Conservation (phyloP, 2,888 invertebrate species). For the Cerceris ruficornis region DNA sequence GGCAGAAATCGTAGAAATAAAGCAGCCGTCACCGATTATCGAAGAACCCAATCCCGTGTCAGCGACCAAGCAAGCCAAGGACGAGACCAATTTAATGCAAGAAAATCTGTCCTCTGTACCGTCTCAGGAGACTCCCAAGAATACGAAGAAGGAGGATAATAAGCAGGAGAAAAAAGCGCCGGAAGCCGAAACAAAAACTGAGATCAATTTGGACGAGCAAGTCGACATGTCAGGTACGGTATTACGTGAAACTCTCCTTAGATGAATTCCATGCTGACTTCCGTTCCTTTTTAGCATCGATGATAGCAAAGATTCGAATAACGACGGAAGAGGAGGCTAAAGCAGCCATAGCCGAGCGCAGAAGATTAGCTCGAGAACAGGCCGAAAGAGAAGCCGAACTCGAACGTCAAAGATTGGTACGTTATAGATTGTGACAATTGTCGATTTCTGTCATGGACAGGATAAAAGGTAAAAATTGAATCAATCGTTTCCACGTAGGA, state of each 20-base stretch:
- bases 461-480: not conserved
- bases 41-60: slow-evolving; percentile 53
- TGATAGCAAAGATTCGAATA: slow-evolving; percentile 87
- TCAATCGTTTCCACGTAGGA: slow-evolving; percentile 79
- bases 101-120: slow-evolving; percentile 58
- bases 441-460: too few relatives aligned
- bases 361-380: slow-evolving; percentile 94
- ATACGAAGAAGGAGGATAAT: slow-evolving; percentile 74
- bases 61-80: slow-evolving; percentile 63
- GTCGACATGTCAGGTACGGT: slow-evolving; percentile 84
- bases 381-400: slow-evolving; percentile 95
- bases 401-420: slow-evolving; percentile 86
- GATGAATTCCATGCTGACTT: not conserved
- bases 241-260: not conserved
- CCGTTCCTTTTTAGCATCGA: slow-evolving; percentile 83
- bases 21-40: slow-evolving; percentile 43
- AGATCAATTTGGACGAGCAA: slow-evolving; percentile 81
- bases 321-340: slow-evolving; percentile 97
- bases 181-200: slow-evolving; percentile 73
- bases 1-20: slow-evolving; percentile 38
- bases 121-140: slow-evolving; percentile 69
- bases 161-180: slow-evolving; percentile 74
- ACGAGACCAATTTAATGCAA: slow-evolving; percentile 66
- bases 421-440: not conserved
- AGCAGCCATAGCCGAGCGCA: slow-evolving; percentile 94